Conservation (phyloP, 2,113 vertebrate species). For the Otocyon megalotis region DNA sequence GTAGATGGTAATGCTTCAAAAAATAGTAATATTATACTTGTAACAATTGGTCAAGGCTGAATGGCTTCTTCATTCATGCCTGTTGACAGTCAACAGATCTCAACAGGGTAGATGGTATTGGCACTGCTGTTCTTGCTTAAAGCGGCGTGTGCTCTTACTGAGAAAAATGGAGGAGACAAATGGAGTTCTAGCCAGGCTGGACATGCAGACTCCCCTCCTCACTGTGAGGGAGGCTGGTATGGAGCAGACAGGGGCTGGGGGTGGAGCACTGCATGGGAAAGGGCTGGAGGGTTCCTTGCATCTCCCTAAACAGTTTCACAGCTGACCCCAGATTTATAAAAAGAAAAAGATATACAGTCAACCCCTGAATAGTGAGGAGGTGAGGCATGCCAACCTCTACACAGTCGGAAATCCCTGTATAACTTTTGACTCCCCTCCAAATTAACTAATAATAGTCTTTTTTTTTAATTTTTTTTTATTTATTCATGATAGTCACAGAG, state of each 20-base stretch:
- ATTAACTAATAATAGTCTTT: not conserved
- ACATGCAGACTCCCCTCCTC: rapidly evolving
- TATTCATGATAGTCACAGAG: too few species aligned
- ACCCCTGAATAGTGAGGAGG: not conserved
- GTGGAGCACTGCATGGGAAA: not conserved
- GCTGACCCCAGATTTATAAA: not conserved
- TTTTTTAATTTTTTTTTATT: too few species aligned
- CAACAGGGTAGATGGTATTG: rapidly evolving
- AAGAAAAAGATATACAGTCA: not conserved
- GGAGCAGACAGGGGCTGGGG: not conserved
- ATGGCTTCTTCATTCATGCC: rapidly evolving
- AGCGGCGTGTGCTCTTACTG: not conserved
- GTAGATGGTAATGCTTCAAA: rapidly evolving
- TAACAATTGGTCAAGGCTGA: not conserved
- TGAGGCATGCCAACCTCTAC: too few species aligned
- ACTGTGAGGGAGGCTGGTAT: rapidly evolving
- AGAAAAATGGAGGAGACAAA: rapidly evolving
- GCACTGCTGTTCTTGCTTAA: not conserved
- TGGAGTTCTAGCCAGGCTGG: rapidly evolving
- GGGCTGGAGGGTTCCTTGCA: too few species aligned
- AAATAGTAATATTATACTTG: not conserved
- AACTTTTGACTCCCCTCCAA: not conserved
- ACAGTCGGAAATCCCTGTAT: not conserved
- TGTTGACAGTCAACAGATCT: not conserved
- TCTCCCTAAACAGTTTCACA: not conserved